Percentiles rank a stretch among this genome's conserved stretches.
These are phyloP conservation scores for Megalurothrips usitatus DNA, from an alignment of 2,888 invertebrate species.

Conservation along the genomic window DNA sequence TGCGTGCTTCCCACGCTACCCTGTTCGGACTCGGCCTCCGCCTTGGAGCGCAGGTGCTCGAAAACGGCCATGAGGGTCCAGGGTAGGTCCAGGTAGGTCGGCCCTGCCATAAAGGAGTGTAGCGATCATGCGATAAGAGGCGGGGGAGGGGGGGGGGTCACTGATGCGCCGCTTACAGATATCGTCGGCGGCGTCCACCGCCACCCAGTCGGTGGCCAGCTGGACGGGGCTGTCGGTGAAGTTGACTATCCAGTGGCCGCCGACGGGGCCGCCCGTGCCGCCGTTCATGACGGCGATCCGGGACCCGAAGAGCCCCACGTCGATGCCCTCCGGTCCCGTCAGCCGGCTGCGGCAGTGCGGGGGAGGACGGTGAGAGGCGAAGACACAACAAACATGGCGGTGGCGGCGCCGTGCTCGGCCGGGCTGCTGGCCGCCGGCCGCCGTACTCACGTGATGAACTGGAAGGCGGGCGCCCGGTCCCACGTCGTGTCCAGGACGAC, in stretches of 20 bases:
- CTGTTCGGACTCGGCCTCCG: background rate
- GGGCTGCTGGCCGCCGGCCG: background rate
- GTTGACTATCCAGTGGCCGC: slow-evolving; percentile 2
- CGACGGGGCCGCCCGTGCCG: background rate
- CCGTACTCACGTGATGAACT: background rate
- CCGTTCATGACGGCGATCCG: slow-evolving; percentile 15
- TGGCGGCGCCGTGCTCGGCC: background rate
- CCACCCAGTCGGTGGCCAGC: background rate
- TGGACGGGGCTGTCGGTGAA: slow-evolving; percentile 19
- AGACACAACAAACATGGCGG: background rate
- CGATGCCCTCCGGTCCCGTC: background rate
- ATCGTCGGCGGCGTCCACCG: background rate
- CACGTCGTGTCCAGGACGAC: slow-evolving; percentile 13
- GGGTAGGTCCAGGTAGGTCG: slow-evolving; percentile 14
- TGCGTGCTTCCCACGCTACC: background rate
- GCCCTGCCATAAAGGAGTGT: background rate
- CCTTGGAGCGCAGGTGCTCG: slow-evolving; percentile 11
- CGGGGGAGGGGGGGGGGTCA: too few relatives aligned
- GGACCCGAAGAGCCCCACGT: slow-evolving; percentile 11
- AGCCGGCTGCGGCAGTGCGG: background rate
- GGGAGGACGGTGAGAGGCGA: background rate
- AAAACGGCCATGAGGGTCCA: slow-evolving; percentile 1
- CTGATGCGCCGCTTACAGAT: too few relatives aligned
- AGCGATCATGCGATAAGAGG: too few relatives aligned
- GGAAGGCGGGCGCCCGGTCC: background rate